Evolutionary conservation across 2,797 vertebrate species (phyloP), one percentile per base, ranked within the genome.

Genomic region (Micrastur ruficollis): DNA sequence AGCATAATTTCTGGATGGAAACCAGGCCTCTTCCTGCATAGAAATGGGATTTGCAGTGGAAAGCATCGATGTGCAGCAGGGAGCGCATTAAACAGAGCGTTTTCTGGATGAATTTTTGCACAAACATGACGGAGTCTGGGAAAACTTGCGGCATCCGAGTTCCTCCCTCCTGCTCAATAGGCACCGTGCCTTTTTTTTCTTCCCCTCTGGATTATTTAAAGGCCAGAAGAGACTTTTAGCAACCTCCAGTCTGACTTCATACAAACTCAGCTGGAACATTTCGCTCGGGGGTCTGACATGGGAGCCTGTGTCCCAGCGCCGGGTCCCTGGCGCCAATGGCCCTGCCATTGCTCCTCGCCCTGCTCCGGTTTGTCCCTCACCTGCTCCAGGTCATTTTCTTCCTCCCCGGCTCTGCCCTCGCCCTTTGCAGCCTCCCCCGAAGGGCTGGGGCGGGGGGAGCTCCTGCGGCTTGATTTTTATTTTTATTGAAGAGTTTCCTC

Each of bases 211-310:
- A 79, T 90, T 84, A 47, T 89, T 81, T 32, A 68, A 61, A 91
- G 88, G 29, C 61, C 73, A 38, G 86, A 66, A 92, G 75, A 87
- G 65, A 56, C 47, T 92, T 88, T 10, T 16, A 44, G 59, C n/a
- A 23, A 5, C 23, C 36, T 61, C 70, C 80, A 61, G 36, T 11
- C n/a, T 47, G 86, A 26, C n/a, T 90, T 46, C 7, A 26, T 0
- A 0, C 2, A 4, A 20, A 17, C 72, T 56, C 17, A 1, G 40
- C 56, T 49, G 92, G 91, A 23, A 29, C 9, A 29, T 40, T 34
- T 50, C 1, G 0, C 82, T 29, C 0, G 1, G 80, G 17, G 73
- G 12, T 63, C 27, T 25, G 67, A 55, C 0, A 0, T 6, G 12
- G 53, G 78, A 83, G 17, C 46, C 49, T 0, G 1, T 11, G 32